phyloP scores from a whole-genome alignment of 2,113 vertebrate genomes.

The Danionella cerebrum region DNA sequence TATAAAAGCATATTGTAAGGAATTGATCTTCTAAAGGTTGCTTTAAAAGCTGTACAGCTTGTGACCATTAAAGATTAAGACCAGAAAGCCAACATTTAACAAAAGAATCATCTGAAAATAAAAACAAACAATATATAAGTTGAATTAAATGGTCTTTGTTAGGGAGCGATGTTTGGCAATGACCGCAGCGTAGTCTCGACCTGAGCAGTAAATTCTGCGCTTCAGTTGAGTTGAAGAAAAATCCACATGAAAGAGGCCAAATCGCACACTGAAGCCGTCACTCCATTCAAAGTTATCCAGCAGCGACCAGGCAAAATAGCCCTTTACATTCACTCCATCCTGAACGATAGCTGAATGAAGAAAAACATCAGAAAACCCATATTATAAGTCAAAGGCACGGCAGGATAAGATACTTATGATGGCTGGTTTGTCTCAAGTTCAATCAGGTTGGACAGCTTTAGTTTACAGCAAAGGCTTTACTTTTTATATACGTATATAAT shows the following conservation, averaged over 20 bases:
- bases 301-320: conserved; percentile 69
- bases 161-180: conserved; percentile 54
- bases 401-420: no score
- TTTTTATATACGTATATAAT: no score
- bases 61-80: no score
- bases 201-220: conserved; percentile 64
- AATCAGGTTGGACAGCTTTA: no score
- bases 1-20: no score
- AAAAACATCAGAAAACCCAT: neutral
- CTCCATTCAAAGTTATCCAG: conserved; percentile 78
- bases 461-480: no score
- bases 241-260: conserved; percentile 75
- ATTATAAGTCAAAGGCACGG: no score
- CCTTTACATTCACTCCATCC: conserved; percentile 53
- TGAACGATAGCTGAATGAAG: conserved; percentile 54
- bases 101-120: no score
- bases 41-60: no score
- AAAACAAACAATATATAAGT: neutral
- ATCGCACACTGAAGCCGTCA: conserved; percentile 59
- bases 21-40: no score
- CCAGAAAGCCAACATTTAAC: no score
- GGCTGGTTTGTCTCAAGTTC: no score
- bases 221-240: conserved; percentile 54
- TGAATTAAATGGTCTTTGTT: neutral
- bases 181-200: conserved; percentile 63